A percentile compares a stretch with the other conserved stretches of the same genome.
Evolutionary conservation across 2,888 invertebrate genomes (phyloP).

Genomic region (Xylophagus ater): DNA sequence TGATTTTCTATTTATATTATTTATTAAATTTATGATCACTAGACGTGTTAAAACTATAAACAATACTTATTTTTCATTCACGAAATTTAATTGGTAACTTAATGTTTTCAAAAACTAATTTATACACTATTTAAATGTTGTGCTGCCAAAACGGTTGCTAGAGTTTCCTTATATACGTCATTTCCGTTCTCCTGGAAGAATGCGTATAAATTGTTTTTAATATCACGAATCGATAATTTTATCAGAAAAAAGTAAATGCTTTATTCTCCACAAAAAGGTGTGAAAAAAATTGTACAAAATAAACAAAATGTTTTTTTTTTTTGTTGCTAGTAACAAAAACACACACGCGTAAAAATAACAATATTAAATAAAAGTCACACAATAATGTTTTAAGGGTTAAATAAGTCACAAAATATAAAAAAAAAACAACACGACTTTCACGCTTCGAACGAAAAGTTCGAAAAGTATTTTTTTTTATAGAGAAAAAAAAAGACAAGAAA

Average conservation of each 20-base stretch:
- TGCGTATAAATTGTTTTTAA: background rate
- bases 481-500: too few relatives aligned
- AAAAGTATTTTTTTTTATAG: too few relatives aligned
- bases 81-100: conserved; percentile 1
- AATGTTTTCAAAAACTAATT: background rate
- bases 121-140: background rate
- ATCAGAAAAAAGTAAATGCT: too few relatives aligned
- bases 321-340: background rate
- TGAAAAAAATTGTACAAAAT: too few relatives aligned
- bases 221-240: background rate
- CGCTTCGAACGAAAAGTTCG: too few relatives aligned
- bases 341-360: background rate
- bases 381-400: too few relatives aligned
- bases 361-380: background rate
- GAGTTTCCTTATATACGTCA: conserved; percentile 9
- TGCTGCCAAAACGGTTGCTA: conserved; percentile 8
- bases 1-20: conserved; percentile 3
- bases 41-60: background rate
- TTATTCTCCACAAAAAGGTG: too few relatives aligned
- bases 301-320: background rate
- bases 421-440: too few relatives aligned
- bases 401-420: too few relatives aligned
- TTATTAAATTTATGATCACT: background rate
- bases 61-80: background rate
- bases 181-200: conserved; percentile 1